These are phyloP conservation scores for Pocillopora grandis DNA, from an alignment of 92 coral and sea anemone species.

Conservation along the genomic window DNA sequence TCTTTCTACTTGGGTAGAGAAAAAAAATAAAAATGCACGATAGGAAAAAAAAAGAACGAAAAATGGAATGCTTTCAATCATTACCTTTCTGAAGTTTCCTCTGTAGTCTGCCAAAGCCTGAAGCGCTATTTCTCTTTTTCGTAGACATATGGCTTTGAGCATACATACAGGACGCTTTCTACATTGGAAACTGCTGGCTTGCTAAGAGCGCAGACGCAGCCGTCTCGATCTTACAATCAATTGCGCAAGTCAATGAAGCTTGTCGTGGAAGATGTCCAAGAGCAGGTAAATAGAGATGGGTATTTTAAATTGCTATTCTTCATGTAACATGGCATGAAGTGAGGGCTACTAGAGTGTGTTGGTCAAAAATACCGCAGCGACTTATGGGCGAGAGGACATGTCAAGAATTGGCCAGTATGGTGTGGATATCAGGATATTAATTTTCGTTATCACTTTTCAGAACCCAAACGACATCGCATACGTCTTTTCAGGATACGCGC, in stretches of 20 bases:
- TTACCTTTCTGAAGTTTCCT: too few relatives aligned
- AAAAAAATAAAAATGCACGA: too few relatives aligned
- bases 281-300: conserved; percentile 68
- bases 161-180: conserved; percentile 78
- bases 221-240: conserved; percentile 85
- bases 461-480: conserved; percentile 96
- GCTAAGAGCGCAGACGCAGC: conserved; percentile 83
- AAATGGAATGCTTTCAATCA: too few relatives aligned
- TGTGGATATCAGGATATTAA: not conserved
- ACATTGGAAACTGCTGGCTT: conserved; percentile 92
- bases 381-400: not conserved
- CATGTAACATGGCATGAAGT: not conserved
- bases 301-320: not conserved
- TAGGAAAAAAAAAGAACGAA: too few relatives aligned
- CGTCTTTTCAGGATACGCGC: conserved; percentile 98
- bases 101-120: not conserved
- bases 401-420: not conserved
- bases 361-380: too few relatives aligned
- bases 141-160: conserved; percentile 94
- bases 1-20: not conserved
- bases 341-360: too few relatives aligned
- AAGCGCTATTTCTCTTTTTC: not conserved
- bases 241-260: conserved; percentile 95
- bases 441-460: conserved; percentile 47
- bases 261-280: conserved; percentile 91